Conservation (phyloP, 2,113 vertebrate species). For the Phaethornis superciliosus region DNA sequence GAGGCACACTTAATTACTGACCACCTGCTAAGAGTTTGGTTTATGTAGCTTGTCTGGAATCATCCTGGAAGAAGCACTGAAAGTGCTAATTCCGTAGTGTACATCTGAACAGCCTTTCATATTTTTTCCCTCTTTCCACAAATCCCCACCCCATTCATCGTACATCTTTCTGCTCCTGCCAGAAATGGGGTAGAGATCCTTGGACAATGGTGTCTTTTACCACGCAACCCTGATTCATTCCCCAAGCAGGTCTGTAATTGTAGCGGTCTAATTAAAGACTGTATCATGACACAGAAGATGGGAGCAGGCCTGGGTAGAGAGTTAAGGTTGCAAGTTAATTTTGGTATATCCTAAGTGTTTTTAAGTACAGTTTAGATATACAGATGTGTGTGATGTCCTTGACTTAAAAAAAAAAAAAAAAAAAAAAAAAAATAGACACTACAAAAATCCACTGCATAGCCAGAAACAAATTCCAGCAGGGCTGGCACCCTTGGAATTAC, state of each 20-base stretch:
- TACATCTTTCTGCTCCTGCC: conserved; percentile 18
- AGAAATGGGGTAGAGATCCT: conserved; percentile 9
- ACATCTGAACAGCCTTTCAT: background rate
- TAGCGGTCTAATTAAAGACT: conserved; percentile 62
- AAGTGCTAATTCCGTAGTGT: background rate
- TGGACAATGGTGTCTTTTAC: conserved; percentile 47
- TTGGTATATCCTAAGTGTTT: background rate
- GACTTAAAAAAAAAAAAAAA: background rate
- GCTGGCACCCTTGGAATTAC: background rate
- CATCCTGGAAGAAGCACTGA: background rate
- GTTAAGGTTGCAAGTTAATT: conserved; percentile 20
- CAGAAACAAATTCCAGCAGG: background rate
- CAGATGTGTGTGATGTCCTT: background rate
- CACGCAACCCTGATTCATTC: conserved; percentile 41
- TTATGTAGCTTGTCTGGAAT: background rate
- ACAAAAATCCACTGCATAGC: background rate
- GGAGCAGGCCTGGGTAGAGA: background rate
- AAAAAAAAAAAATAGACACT: background rate
- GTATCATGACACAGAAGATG: background rate
- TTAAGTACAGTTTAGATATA: background rate
- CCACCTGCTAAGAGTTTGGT: background rate
- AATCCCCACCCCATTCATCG: background rate
- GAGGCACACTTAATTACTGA: background rate
- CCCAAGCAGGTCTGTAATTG: conserved; percentile 55
- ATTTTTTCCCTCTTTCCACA: background rate